These are phyloP conservation scores for Tachystola acroxantha DNA, from an alignment of 2,888 invertebrate species.

Conservation along the genomic window DNA sequence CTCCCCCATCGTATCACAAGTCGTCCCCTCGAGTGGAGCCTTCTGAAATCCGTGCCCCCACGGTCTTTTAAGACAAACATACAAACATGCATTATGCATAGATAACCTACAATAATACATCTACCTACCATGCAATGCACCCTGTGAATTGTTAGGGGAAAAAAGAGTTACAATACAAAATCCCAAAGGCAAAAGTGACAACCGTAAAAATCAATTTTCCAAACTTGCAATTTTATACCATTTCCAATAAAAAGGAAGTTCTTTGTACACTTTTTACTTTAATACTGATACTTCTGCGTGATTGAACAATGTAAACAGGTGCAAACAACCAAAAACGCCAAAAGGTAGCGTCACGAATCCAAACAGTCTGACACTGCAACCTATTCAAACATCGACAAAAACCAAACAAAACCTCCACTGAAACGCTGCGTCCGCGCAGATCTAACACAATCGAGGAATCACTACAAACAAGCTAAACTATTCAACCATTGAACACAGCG, in stretches of 20 bases:
- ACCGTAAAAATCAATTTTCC: conserved; percentile 4
- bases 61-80: conserved; percentile 24
- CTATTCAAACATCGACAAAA: conserved; percentile 39
- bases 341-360: conserved; percentile 22
- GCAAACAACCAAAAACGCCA: conserved; percentile 11
- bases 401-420: conserved; percentile 27
- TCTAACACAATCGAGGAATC: conserved; percentile 31
- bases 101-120: conserved; percentile 5
- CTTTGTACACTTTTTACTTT: conserved; percentile 1
- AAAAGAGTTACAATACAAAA: too few relatives aligned
- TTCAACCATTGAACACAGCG: conserved; percentile 50
- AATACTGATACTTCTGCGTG: conserved; percentile 2
- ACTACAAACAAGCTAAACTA: conserved; percentile 37
- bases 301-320: conserved; percentile 20
- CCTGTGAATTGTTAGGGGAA: too few relatives aligned
- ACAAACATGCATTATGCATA: conserved; percentile 12
- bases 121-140: conserved; percentile 1
- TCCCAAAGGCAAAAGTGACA: conserved; percentile 7
- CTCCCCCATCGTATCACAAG: conserved; percentile 8
- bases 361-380: conserved; percentile 8
- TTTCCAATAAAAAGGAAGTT: neutral
- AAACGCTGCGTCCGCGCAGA: conserved; percentile 45
- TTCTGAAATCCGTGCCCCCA: conserved; percentile 23
- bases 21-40: conserved; percentile 10
- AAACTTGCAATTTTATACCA: neutral